Evolutionary conservation across 1,140 invertebrate species (phyloP), one percentile per base, ranked within the genome.

Genomic region (Melanaphis sacchari): DNA sequence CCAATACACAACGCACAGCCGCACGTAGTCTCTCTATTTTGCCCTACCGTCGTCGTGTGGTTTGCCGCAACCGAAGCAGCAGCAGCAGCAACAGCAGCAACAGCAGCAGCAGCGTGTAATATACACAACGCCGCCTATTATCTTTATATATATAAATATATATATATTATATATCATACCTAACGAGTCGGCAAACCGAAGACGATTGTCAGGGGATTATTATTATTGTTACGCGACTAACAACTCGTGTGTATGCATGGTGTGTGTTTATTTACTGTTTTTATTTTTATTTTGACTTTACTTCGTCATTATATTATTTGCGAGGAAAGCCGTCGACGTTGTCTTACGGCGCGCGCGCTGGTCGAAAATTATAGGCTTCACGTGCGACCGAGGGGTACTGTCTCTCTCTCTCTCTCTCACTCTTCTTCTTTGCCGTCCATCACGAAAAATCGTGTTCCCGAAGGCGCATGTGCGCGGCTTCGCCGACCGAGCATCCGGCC

Each of bases 131-230:
- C 41, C 40, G 84, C 84, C 36, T 43, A 43, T 31, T 24, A 76
- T 54, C 24, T 26, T 54, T 26, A 26, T 54, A 54, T 54, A 11
- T 46, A 46, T 11, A 54, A 7, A 54, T 26, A 59, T 31, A 59
- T 31, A 76, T 76, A 76, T 54, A 7, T 26, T 54, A 26, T 26
- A 54, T n/a, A 76, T 1, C 7, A 36, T 89, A 89, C 49, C 49
- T 89, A 89, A 89, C 88, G 88, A 89, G 88, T 89, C 88, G 88
- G 88, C 88, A 89, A 89, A 54, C 88, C 88, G 88, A 89, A 24
- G 36, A 89, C 36, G 87, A 89, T 52, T 89, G 87, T 46, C 46
- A 38, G 43, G 49, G 49, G 36, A 89, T 87, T 46, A 87, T 87
- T 54, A 89, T 54, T 40, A 89, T 89, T 89, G 52, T 89, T 43